phyloP scores from a whole-genome alignment of 2,888 invertebrate species.

The Chloroclysta siterata region DNA sequence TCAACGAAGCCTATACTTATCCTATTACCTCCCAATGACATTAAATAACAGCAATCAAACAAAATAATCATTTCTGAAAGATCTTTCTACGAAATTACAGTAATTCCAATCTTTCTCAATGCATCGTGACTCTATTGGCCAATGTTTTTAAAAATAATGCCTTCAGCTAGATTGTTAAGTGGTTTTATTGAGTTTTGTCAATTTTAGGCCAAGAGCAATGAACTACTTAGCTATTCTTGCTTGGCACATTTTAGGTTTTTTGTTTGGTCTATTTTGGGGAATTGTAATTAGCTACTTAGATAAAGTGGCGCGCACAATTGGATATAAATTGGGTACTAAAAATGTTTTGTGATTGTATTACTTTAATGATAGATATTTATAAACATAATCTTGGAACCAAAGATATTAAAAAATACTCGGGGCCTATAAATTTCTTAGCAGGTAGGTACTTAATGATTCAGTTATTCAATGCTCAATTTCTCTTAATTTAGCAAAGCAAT shows the following conservation, averaged over 20 bases:
- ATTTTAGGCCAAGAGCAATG: conserved; percentile 17
- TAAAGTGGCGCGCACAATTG: not conserved
- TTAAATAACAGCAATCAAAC: conserved; percentile 49
- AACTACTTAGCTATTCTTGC: conserved; percentile 1
- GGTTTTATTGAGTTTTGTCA: conserved; percentile 17
- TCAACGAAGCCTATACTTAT: conserved; percentile 22
- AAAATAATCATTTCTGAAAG: conserved; percentile 47
- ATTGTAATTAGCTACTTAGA: not conserved
- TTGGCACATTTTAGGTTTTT: not conserved
- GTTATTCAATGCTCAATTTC: too few species aligned
- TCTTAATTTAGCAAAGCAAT: too few species aligned
- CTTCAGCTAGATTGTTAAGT: conserved; percentile 19
- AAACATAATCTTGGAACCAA: too few species aligned
- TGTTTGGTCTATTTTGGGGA: not conserved
- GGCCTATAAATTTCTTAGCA: too few species aligned
- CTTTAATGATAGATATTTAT: too few species aligned
- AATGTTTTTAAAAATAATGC: conserved; percentile 26
- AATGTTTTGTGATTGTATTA: not conserved
- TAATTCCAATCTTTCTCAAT: conserved; percentile 55
- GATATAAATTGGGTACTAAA: not conserved
- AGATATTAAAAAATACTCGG: too few species aligned
- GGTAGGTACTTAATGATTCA: too few species aligned
- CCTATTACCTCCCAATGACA: conserved; percentile 42
- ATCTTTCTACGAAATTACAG: conserved; percentile 45
- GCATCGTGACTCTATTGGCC: conserved; percentile 27